Evolutionary conservation across 2,797 vertebrate genomes (phyloP), one percentile per base, ranked within the genome.

Genomic region (Bovichtus diacanthus): DNA sequence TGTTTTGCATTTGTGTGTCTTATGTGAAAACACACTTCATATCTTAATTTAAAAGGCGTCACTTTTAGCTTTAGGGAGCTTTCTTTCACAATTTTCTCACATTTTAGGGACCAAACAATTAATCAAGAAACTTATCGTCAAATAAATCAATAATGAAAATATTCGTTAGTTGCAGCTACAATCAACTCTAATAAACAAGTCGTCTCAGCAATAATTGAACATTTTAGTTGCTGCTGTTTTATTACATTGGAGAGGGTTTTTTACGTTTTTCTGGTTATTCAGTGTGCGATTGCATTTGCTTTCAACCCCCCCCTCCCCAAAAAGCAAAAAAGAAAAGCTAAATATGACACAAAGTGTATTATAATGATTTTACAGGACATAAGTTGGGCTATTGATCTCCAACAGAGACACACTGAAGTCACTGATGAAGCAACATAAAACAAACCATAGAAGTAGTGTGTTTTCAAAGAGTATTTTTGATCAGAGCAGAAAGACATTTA

Each of bases 401-500:
- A 50, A n/a, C 61, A 54, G 51, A 75, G 82, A 80, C 80, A 63
- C 77, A 23, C 72, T 83, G 81, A 79, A 81, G 69, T 64, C 51
- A 63, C 50, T 27, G 75, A 71, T 29, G 79, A 84, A 83, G 80
- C 59, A 12, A 70, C 82, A 85, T 88, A 12, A 90, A 85, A 82
- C 75, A 63, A 85, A 71, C 51, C 64, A 69, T 15, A 44, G 67
- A 54, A 76, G 76, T 62, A 49, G 62, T 0, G 55, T 12, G 23
- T 50, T 68, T 88, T 81, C 87, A 90, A 82, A 90, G 84, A 51
- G n/a, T 0, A 9, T 83, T 43, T n/a, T 61, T 86, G 87, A 88
- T 90, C 85, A 88, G 67, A 77, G 77, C 46, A 8, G 62, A 36
- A 10, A 87, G 81, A 88, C 87, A 66, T 86, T 84, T 78, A 84